These are phyloP conservation scores for Hypsibius dujardini DNA, from an alignment of 1,140 invertebrate species.

Conservation along the genomic window DNA sequence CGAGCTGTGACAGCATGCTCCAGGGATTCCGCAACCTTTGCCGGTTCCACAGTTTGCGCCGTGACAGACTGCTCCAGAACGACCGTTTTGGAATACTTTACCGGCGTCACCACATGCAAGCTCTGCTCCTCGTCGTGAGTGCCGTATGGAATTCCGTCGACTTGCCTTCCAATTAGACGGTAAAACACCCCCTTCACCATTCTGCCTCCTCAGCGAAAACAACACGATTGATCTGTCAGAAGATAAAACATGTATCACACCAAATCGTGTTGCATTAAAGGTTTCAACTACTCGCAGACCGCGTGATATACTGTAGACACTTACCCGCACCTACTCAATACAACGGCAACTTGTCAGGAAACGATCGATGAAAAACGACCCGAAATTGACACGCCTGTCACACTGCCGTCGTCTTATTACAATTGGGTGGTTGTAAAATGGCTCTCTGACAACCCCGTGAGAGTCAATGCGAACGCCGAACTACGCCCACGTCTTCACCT, in stretches of 20 bases:
- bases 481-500: no score
- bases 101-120: background rate
- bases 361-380: no score
- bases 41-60: background rate
- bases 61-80: background rate
- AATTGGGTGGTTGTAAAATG: no score
- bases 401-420: no score
- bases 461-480: no score
- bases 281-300: no score
- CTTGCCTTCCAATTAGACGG: background rate
- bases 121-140: conserved; percentile 5
- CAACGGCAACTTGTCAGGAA: no score
- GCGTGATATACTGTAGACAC: no score
- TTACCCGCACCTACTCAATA: no score
- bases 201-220: background rate
- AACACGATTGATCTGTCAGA: background rate
- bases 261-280: no score
- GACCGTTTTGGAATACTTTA: background rate
- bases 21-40: background rate
- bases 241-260: background rate
- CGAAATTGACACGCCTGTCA: no score
- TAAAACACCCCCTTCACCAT: background rate
- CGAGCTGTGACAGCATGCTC: background rate
- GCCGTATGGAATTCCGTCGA: background rate
- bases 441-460: no score